Evolutionary conservation across 2,888 invertebrate species (phyloP), one percentile per base, ranked within the genome.

Genomic region (Aphodius granarius): DNA sequence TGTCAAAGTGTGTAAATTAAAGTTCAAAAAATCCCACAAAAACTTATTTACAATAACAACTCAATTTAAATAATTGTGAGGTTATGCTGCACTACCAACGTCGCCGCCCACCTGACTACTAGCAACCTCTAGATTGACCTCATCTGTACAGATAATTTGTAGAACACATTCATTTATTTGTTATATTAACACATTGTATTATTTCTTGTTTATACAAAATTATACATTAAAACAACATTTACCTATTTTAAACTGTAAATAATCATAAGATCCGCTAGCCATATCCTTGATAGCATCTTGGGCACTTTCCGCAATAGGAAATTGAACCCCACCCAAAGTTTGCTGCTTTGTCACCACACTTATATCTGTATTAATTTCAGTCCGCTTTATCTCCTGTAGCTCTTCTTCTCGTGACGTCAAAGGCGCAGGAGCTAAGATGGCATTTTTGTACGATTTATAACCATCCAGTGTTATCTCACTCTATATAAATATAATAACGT

Each of bases 211-310:
- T 66, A 73, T 68, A 73, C 66, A 19, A 68, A 4, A 15, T 15
- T 62, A 62, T 17, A 4, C 6, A n/a, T 43, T 72, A 66, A 17
- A 3, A 68, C 15, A 19, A n/a, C 13, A 74, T 76, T 85, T 86
- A 95, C 95, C 91, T 89, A 95, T 94, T 87, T 91, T 92, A 85
- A 95, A 91, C 84, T 98, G 98, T 80, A 99, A 91, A 88, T 99
- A 99, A 85, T 96, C 94, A 82, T 95, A 91, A 79, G 91, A 89
- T 78, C 94, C 94, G 78, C 90, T 89, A 78, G 91, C 90, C 87
- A 98, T 90, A 84, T 94, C 92, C 77, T 88, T 85, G 66, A 99
- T 90, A 70, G 94, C 95, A 79, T 92, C 91, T 81, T 92, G 90
- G 0, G 96, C 96, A 76, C 93, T 92, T 73, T 94, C 92, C 0